Evolutionary conservation across 1,140 invertebrate species (phyloP).

Genomic region (Drosophila arawakana): DNA sequence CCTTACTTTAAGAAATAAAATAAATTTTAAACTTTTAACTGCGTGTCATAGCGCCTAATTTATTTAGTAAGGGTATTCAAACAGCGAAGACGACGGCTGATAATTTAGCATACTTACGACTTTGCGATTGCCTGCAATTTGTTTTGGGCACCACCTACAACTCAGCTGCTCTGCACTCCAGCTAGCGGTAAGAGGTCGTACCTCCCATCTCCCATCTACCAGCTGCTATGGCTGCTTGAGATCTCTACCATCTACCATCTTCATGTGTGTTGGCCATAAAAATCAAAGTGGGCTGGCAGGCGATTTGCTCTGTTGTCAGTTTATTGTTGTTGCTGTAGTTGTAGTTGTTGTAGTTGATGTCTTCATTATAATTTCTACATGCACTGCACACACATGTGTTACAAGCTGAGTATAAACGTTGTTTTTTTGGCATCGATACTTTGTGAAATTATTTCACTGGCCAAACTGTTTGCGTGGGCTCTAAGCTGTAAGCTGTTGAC

Average conservation of each 20-base stretch:
- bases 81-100: slow-evolving; percentile 66
- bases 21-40: not conserved
- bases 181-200: slow-evolving; percentile 63
- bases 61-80: slow-evolving; percentile 6
- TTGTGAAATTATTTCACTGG: slow-evolving; percentile 68
- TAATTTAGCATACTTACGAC: slow-evolving; percentile 80
- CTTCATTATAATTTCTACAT: slow-evolving; percentile 81
- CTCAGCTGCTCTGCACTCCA: slow-evolving; percentile 43
- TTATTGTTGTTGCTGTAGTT: slow-evolving; percentile 42
- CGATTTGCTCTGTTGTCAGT: slow-evolving; percentile 70
- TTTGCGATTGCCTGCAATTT: slow-evolving; percentile 79
- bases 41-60: not conserved
- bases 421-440: slow-evolving; percentile 23
- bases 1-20: not conserved
- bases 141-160: slow-evolving; percentile 80
- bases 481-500: not conserved
- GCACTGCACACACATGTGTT: slow-evolving; percentile 48
- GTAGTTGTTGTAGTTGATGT: slow-evolving; percentile 68
- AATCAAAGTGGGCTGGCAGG: slow-evolving; percentile 80
- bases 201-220: slow-evolving; percentile 36
- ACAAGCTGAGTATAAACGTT: slow-evolving; percentile 14
- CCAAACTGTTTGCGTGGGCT: slow-evolving; percentile 59
- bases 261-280: slow-evolving; percentile 71
- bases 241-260: slow-evolving; percentile 26
- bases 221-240: not conserved